Percentiles rank a stretch among this genome's conserved stretches.
Conservation (phyloP, 2,113 vertebrate species). For the Chitala chitala region DNA sequence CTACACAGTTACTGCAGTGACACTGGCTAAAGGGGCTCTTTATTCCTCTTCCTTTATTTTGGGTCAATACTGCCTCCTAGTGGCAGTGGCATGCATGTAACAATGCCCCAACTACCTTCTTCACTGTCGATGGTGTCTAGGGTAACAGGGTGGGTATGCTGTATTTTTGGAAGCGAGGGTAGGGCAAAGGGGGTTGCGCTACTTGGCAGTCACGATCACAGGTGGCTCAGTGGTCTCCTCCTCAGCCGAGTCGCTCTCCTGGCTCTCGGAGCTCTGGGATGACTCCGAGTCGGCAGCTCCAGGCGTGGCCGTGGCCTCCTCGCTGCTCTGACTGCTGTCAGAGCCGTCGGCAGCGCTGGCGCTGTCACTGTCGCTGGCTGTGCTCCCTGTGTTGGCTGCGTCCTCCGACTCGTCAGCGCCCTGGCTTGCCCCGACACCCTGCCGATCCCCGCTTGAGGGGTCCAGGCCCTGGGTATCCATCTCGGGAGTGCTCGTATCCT, state of each 20-base stretch:
- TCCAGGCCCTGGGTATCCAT: conserved; percentile 57
- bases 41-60: conserved; percentile 11
- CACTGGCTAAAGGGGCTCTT: conserved; percentile 26
- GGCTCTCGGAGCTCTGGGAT: conserved; percentile 20
- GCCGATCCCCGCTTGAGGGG: conserved; percentile 34
- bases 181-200: too few species aligned
- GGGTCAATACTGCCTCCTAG: neutral
- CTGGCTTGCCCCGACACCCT: neutral
- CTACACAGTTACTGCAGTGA: conserved; percentile 34
- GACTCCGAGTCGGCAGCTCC: conserved; percentile 54
- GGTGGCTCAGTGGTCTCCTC: conserved; percentile 45
- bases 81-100: conserved; percentile 16
- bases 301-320: conserved; percentile 55
- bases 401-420: neutral
- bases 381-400: conserved; percentile 38
- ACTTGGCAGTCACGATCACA: conserved; percentile 55
- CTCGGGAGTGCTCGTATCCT: conserved; percentile 64
- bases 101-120: conserved; percentile 23
- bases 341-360: conserved; percentile 50
- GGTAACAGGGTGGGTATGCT: neutral
- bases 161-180: neutral
- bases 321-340: conserved; percentile 56
- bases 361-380: conserved; percentile 38
- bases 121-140: conserved; percentile 28
- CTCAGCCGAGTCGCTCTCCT: conserved; percentile 42